Evolutionary conservation across 1,140 invertebrate genomes (phyloP).

Genomic region (Saxidomus purpurata): DNA sequence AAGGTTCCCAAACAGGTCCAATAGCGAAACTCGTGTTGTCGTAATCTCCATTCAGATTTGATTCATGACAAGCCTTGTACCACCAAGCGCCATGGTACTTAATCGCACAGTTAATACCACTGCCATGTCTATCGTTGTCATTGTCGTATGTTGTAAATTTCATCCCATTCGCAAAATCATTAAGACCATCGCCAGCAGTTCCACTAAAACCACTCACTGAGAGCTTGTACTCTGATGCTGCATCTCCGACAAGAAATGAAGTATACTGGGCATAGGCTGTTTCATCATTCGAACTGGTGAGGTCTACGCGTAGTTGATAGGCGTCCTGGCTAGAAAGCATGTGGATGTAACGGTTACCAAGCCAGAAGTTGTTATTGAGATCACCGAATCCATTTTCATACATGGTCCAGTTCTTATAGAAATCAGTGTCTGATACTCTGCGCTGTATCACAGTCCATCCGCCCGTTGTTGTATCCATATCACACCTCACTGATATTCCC

Average conservation of each 20-base stretch:
- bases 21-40: no score
- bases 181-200: neutral
- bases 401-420: no score
- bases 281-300: no score
- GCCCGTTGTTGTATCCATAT: no score
- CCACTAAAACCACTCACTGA: slow-evolving; percentile 20
- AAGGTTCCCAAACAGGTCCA: no score
- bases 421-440: no score
- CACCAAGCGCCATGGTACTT: neutral
- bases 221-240: neutral
- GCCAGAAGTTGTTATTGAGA: slow-evolving; percentile 40
- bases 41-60: no score
- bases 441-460: no score
- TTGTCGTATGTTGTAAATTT: neutral
- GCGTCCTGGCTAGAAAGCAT: neutral
- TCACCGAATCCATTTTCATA: no score
- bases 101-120: neutral
- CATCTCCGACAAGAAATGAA: neutral
- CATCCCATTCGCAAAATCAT: neutral
- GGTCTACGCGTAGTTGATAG: no score
- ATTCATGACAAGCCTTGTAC: neutral
- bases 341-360: slow-evolving; percentile 17
- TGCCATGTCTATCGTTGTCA: neutral
- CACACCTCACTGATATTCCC: no score
- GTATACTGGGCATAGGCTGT: neutral